These are phyloP conservation scores for Cairina moschata DNA, from an alignment of 2,113 vertebrate genomes.

Conservation along the genomic window DNA sequence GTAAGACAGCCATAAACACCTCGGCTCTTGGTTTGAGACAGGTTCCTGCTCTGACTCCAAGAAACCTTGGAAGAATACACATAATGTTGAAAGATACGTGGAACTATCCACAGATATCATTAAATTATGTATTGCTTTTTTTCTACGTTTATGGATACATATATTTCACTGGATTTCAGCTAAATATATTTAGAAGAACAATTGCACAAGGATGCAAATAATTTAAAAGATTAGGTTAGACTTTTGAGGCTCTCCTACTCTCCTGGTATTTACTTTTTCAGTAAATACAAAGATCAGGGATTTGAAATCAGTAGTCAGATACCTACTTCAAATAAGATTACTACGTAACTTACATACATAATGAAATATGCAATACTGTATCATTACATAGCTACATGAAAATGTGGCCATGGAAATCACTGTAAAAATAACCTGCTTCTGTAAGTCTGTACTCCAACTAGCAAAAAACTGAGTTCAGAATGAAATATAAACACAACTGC, in stretches of 20 bases:
- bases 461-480: background rate
- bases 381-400: background rate
- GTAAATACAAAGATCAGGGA: background rate
- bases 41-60: background rate
- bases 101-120: background rate
- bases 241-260: background rate
- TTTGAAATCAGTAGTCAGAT: background rate
- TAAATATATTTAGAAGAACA: background rate
- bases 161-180: background rate
- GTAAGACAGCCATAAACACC: background rate
- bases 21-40: rapidly evolving
- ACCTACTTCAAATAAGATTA: background rate
- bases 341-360: background rate
- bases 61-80: background rate
- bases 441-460: background rate
- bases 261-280: background rate
- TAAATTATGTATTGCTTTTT: background rate
- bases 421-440: background rate
- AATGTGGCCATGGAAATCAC: background rate
- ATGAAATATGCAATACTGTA: background rate
- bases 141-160: background rate
- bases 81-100: background rate
- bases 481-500: background rate
- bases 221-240: background rate
- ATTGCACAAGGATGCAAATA: background rate